phyloP scores from a whole-genome alignment of 2,797 vertebrate species.

The Erpetoichthys calabaricus region DNA sequence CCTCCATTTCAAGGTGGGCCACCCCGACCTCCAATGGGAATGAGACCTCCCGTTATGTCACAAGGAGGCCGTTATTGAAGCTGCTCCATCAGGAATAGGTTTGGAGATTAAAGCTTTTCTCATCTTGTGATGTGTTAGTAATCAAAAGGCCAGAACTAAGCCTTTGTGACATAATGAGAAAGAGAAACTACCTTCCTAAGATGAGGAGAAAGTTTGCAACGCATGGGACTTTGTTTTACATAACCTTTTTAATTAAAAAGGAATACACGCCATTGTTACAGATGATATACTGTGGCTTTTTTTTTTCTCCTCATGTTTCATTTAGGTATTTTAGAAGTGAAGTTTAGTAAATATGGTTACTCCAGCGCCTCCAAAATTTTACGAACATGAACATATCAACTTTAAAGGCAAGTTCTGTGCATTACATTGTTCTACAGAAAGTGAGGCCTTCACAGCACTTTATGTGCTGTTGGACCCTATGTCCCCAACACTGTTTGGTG shows the following conservation, averaged over 20 bases:
- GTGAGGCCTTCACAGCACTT: constrained; percentile 86
- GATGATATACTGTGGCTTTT: constrained; percentile 87
- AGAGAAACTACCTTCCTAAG: constrained; percentile 47
- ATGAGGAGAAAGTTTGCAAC: constrained; percentile 35
- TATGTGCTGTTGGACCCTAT: constrained; percentile 90
- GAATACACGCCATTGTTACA: constrained; percentile 64
- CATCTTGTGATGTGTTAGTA: constrained; percentile 92
- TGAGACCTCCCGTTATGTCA: constrained; percentile 97
- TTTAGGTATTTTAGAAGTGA: constrained; percentile 98
- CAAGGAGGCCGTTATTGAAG: constrained; percentile 96
- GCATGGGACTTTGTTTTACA: constrained; percentile 81
- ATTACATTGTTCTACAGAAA: constrained; percentile 65
- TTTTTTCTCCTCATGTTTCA: constrained; percentile 78
- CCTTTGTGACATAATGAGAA: constrained; percentile 58
- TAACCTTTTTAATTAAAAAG: constrained; percentile 55
- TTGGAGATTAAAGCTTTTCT: constrained; percentile 98
- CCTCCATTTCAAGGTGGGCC: constrained; percentile 88
- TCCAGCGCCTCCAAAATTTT: constrained; percentile 96
- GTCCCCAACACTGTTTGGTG: constrained; percentile 98
- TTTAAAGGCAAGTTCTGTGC: constrained; percentile 95
- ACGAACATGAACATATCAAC: constrained; percentile 85
- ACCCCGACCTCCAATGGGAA: constrained; percentile 82
- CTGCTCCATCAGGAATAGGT: constrained; percentile 77
- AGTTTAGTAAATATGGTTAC: constrained; percentile 95
- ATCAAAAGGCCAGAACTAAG: constrained; percentile 64